Evolutionary conservation across 2,797 vertebrate genomes (phyloP).

Genomic region (Tachyglossus aculeatus): DNA sequence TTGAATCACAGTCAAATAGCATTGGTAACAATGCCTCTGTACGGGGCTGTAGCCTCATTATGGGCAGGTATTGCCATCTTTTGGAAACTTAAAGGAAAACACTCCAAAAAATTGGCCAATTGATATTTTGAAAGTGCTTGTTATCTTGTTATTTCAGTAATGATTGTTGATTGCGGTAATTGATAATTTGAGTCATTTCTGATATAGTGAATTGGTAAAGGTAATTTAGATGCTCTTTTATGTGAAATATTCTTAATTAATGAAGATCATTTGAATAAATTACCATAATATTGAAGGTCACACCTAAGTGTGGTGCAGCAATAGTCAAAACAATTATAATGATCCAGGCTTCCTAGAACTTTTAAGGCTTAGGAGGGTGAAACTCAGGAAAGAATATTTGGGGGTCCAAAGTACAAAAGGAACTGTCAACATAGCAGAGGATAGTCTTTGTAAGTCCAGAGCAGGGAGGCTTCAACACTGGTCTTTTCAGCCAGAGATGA

Average conservation of each 20-base stretch:
- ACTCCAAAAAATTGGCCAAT: conserved; percentile 42
- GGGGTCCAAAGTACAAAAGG: too few relatives aligned
- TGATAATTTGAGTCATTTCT: conserved; percentile 73
- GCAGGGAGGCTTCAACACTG: too few relatives aligned
- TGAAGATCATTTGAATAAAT: conserved; percentile 77
- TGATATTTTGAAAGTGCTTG: conserved; percentile 62
- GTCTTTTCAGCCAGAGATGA: too few relatives aligned
- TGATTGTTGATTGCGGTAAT: conserved; percentile 77
- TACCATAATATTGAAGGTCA: conserved; percentile 77
- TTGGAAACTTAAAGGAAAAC: conserved; percentile 34
- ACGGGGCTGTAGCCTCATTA: too few relatives aligned
- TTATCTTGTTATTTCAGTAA: conserved; percentile 69
- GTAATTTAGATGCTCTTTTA: conserved; percentile 66
- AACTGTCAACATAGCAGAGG: too few relatives aligned
- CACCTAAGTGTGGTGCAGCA: conserved; percentile 43
- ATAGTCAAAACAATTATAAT: conserved; percentile 56
- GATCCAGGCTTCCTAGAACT: too few relatives aligned
- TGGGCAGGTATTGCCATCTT: too few relatives aligned
- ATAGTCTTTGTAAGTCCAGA: too few relatives aligned
- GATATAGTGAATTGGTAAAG: conserved; percentile 72
- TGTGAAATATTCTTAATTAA: conserved; percentile 77
- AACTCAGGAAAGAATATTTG: too few relatives aligned
- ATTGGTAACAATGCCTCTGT: too few relatives aligned
- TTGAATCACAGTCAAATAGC: too few relatives aligned
- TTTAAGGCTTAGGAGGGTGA: too few relatives aligned